Conservation (phyloP, 2,113 vertebrate species). For the rabbit (Oryctolagus cuniculus) region DNA sequence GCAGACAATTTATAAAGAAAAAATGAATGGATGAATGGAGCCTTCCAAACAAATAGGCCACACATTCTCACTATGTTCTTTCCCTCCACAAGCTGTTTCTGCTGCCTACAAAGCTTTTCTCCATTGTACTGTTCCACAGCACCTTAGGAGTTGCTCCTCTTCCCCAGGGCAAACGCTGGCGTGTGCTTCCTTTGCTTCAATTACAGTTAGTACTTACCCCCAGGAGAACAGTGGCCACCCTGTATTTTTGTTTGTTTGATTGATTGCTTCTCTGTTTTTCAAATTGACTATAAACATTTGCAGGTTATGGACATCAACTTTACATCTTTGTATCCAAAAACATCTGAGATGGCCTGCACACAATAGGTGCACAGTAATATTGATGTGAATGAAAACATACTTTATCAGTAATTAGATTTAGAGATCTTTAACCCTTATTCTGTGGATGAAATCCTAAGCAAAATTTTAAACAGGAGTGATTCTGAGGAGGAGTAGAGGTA, state of each 20-base stretch:
- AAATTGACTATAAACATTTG: neutral
- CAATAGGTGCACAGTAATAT: neutral
- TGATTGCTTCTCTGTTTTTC: neutral
- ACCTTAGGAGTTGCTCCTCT: neutral
- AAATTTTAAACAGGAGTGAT: neutral
- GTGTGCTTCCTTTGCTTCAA: fast-evolving
- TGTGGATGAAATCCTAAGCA: constrained; percentile 13
- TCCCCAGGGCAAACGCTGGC: neutral
- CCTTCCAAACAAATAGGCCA: neutral
- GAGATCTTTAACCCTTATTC: neutral
- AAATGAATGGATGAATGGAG: neutral
- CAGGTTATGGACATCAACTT: fast-evolving
- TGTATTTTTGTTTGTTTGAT: neutral
- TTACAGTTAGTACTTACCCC: neutral
- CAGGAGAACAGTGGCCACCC: neutral
- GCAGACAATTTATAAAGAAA: neutral
- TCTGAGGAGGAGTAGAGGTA: neutral
- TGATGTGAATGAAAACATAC: neutral
- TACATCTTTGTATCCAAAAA: neutral
- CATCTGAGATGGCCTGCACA: neutral
- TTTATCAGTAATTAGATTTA: neutral
- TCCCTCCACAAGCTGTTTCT: neutral
- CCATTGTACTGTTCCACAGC: neutral
- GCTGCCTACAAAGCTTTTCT: neutral
- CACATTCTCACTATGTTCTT: neutral